Evolutionary conservation across 2,113 vertebrate genomes (phyloP).

Genomic region (Podarcis cretensis): DNA sequence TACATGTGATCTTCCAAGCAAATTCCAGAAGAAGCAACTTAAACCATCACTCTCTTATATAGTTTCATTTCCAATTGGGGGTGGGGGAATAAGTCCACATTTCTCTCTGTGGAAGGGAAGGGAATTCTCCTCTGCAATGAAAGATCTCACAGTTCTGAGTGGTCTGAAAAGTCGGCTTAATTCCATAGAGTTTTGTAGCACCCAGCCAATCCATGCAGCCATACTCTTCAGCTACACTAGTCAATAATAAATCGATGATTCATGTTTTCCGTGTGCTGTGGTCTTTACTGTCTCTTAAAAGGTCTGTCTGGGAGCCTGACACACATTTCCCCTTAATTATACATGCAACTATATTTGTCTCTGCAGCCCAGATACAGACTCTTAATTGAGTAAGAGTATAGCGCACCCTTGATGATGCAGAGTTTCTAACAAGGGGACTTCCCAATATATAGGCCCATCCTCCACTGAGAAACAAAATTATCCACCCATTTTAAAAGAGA

Average conservation of each 20-base stretch:
- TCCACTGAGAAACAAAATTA: conserved; percentile 68
- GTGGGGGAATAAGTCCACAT: not conserved
- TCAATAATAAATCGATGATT: not conserved
- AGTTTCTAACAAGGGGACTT: conserved; percentile 73
- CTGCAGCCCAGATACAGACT: conserved; percentile 52
- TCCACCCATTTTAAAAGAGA: conserved; percentile 61
- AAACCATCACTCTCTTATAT: not conserved
- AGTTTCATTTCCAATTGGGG: not conserved
- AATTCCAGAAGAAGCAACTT: not conserved
- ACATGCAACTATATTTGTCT: not conserved
- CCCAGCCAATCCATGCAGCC: not conserved
- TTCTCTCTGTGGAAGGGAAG: not conserved
- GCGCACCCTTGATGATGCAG: conserved; percentile 63
- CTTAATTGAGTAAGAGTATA: conserved; percentile 58
- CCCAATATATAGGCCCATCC: conserved; percentile 63
- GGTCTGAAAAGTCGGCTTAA: not conserved
- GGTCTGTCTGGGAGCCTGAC: conserved; percentile 28
- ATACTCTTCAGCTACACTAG: not conserved
- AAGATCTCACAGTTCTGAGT: not conserved
- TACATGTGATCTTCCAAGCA: not conserved
- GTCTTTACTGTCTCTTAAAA: not conserved
- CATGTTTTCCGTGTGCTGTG: not conserved
- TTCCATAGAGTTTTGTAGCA: not conserved
- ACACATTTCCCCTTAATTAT: conserved; percentile 37
- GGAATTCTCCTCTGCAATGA: not conserved